Evolutionary conservation across 2,113 vertebrate genomes (phyloP), one percentile per base, ranked within the genome.

Genomic region (Ammodytes marinus): DNA sequence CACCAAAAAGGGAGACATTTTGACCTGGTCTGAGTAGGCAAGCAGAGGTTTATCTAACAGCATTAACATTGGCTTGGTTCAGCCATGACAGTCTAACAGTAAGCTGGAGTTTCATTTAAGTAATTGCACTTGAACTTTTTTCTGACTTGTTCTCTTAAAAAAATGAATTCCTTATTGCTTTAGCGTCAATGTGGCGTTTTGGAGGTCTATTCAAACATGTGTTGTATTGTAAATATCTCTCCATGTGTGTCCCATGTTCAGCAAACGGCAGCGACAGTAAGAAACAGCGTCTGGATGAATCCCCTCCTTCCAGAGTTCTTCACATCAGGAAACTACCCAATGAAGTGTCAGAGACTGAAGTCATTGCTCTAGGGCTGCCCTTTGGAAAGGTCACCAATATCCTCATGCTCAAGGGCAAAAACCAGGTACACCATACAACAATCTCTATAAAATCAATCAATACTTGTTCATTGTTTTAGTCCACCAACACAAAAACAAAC

Each of bases 321-420:
- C 98, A 99, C 93, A 99, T 99, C 90, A 95, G 98, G 75, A 99
- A 99, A 89, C 96, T 99, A 86, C 98, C 98, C 45, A 98, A 95
- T 59, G 98, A 99, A 95, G 98, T 99, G 78, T 98, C 98, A 45
- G 98, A 99, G 93, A 99, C 98, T 2, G 98, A 99, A 94, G 98
- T 99, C 86, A 99, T 99, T 86, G 98, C 98, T 87, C 94, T 99
- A 91, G 98, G 98, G 15, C 95, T 99, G 82, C 98, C 98, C 61
- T 99, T 99, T 91, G 98, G 98, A 84, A 99, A 99, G 89, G 98
- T 99, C 92, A 99, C 98, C 87, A 99, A 99, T 87, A 99, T 99
- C 91, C 95, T 99, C 49, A 99, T 99, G 98, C 95, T 99, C 74
- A 99, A 99, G 95, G 98, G 98, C 83, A 99, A 99, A 92, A 99